These are phyloP conservation scores for Apotomis capreana DNA, from an alignment of 2,888 invertebrate genomes.

Conservation along the genomic window DNA sequence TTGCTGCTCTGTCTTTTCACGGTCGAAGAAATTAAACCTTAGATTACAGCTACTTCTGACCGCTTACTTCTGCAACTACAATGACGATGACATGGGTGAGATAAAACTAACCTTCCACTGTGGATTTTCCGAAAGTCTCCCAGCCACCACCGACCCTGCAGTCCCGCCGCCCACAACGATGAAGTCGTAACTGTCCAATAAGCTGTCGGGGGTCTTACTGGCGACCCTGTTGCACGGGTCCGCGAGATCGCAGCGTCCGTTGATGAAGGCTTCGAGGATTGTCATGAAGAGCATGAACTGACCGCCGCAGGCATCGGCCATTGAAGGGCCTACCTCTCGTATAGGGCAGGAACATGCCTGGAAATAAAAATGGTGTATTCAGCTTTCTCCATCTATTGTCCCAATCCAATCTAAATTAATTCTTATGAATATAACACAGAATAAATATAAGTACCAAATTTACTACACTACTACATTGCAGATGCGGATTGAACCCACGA, in stretches of 20 bases:
- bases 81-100: too few species aligned
- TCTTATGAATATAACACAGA: too few species aligned
- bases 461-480: too few species aligned
- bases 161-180: slow-evolving; percentile 87
- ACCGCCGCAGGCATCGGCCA: slow-evolving; percentile 83
- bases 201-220: slow-evolving; percentile 58
- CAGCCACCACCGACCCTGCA: slow-evolving; percentile 86
- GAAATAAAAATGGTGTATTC: slow-evolving; percentile 39
- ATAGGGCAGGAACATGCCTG: slow-evolving; percentile 83
- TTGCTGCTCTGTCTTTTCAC: too few species aligned
- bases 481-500: too few species aligned
- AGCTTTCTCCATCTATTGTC: background rate
- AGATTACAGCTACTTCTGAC: too few species aligned
- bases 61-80: too few species aligned
- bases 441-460: too few species aligned
- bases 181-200: slow-evolving; percentile 85
- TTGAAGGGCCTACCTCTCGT: slow-evolving; percentile 81
- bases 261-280: slow-evolving; percentile 84
- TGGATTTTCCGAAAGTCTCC: slow-evolving; percentile 85
- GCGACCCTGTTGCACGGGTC: slow-evolving; percentile 84
- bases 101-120: slow-evolving; percentile 82
- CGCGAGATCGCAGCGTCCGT: slow-evolving; percentile 82
- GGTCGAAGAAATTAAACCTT: too few species aligned
- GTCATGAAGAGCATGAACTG: slow-evolving; percentile 86
- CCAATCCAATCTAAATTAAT: too few species aligned